Evolutionary conservation across 2,888 invertebrate species (phyloP).

Genomic region (Spilosoma lubricipeda): DNA sequence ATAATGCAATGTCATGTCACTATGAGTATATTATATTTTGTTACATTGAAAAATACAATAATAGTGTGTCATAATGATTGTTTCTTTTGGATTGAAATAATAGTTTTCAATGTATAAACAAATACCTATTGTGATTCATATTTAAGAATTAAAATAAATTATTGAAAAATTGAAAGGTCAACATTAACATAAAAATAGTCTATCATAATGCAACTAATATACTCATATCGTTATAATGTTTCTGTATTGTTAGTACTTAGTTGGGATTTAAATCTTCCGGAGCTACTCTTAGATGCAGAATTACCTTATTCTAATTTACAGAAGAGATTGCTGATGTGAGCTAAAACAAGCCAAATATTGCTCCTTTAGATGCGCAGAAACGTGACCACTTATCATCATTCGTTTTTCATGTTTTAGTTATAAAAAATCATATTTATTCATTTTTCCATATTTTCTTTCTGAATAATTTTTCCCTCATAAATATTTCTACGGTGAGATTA

Average conservation of each 20-base stretch:
- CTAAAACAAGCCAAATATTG: not conserved
- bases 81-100: too few relatives aligned
- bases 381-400: not conserved
- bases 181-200: too few relatives aligned
- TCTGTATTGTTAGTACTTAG: too few relatives aligned
- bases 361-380: not conserved
- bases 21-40: not conserved
- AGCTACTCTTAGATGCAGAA: not conserved
- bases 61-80: not conserved
- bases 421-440: not conserved
- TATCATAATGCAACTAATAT: too few relatives aligned
- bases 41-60: not conserved
- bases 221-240: too few relatives aligned
- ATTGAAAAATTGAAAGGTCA: too few relatives aligned
- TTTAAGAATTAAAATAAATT: too few relatives aligned
- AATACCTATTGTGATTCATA: too few relatives aligned
- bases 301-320: not conserved
- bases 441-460: slow-evolving; percentile 7
- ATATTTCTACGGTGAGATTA: slow-evolving; percentile 21
- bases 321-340: too few relatives aligned
- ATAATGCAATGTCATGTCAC: not conserved
- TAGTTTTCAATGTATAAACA: too few relatives aligned
- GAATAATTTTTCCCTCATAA: slow-evolving; percentile 10
- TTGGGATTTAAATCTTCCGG: not conserved
- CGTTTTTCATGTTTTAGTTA: not conserved